Evolutionary conservation across 1,140 invertebrate genomes (phyloP), one percentile per base, ranked within the genome.

Genomic region (Drosophila murphyi): DNA sequence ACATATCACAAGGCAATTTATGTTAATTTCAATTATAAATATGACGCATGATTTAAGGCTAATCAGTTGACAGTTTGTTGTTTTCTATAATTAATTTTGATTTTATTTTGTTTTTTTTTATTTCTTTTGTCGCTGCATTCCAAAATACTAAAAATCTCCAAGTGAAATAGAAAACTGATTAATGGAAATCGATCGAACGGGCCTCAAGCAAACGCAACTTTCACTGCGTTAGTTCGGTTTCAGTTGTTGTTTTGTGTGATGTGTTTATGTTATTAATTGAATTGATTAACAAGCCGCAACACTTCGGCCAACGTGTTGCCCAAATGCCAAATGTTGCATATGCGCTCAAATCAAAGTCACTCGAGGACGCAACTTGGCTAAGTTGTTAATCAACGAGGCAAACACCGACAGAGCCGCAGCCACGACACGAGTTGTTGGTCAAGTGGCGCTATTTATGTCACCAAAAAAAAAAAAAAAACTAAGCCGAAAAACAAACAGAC

Each of bases 261-360:
- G 62, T 75, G 70, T 75, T 62, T 63, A 76, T 57, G 68, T 69
- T 57, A 67, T 67, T 70, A 82, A 87, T 77, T 78, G 65, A 88
- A 88, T 88, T 80, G 68, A 82, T 87, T 80, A 82, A 74, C 83
- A 55, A 80, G 48, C 63, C 48, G 20, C 29, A 32, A n/a, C 37
- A 35, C 2, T 41, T 50, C 28, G 29, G 5, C 8, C 12, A 32
- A 3, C n/a, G 2, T 29, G 28, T 3, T 4, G 39, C 31, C 39
- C 60, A 71, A 64, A 47, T 63, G 60, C 68, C 67, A 70, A 70
- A 70, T 62, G 57, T 54, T 70, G 57, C 68, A 63, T 28, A 62
- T 48, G 39, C 34, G 32, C 32, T n/a, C 12, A 7, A 5, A 37
- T 41, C 61, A 63, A 64, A 85, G 61, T 50, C 56, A 59, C 45